A percentile compares a stretch with the other conserved stretches of the same genome.
Evolutionary conservation across 2,888 invertebrate species (phyloP).

Genomic region (Balanococcus diminutus): DNA sequence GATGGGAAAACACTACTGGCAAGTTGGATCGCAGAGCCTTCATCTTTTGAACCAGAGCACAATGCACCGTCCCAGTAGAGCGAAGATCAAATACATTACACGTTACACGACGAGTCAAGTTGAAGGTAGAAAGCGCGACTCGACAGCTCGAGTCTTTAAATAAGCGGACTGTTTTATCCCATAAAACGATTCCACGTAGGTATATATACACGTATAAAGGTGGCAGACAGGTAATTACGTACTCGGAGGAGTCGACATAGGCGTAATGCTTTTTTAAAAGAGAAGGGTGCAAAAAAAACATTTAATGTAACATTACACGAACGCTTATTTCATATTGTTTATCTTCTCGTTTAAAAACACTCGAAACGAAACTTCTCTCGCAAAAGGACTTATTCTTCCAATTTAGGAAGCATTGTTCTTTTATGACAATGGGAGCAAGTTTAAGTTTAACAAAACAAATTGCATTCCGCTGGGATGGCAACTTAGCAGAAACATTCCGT

Average conservation of each 20-base stretch:
- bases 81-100: neutral
- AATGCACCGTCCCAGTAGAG: neutral
- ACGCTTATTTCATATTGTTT: conserved; percentile 23
- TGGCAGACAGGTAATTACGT: conserved; percentile 27
- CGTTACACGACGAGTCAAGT: neutral
- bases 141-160: neutral
- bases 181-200: conserved; percentile 9
- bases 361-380: conserved; percentile 30
- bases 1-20: neutral
- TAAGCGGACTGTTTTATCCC: neutral
- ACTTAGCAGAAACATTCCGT: conserved; percentile 31
- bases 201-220: neutral
- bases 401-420: conserved; percentile 31
- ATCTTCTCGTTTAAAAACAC: conserved; percentile 28
- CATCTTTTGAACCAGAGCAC: neutral
- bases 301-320: conserved; percentile 13
- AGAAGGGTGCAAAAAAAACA: conserved; percentile 7
- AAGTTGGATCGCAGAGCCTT: too few species aligned
- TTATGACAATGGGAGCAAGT: conserved; percentile 27
- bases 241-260: neutral
- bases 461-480: conserved; percentile 27
- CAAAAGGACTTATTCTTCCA: conserved; percentile 27
- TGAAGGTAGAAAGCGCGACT: neutral
- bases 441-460: conserved; percentile 27
- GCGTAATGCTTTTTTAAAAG: conserved; percentile 22